Percentiles rank a stretch among this genome's conserved stretches.
Conservation (phyloP, 1,140 invertebrate species). For the Palaemon carinicauda region DNA sequence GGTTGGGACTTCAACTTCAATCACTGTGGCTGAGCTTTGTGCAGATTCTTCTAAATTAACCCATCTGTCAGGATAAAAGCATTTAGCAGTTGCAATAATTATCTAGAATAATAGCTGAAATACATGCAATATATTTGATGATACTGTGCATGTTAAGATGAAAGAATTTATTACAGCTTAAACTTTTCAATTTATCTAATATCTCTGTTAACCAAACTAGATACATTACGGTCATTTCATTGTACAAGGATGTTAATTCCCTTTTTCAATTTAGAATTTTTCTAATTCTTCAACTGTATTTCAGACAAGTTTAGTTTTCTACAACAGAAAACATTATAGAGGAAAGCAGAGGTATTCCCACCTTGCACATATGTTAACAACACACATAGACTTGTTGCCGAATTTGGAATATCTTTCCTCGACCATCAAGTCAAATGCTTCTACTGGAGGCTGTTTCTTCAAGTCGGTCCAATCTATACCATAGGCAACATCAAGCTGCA, state of each 20-base stretch:
- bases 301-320: too few species aligned
- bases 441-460: conserved; percentile 66
- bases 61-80: conserved; percentile 70
- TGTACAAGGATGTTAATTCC: too few species aligned
- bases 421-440: conserved; percentile 67
- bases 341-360: background rate
- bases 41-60: conserved; percentile 77
- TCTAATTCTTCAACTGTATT: too few species aligned
- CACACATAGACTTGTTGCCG: conserved; percentile 70
- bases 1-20: conserved; percentile 71
- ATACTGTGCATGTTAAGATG: too few species aligned
- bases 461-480: conserved; percentile 70
- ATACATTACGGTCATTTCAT: too few species aligned
- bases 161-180: too few species aligned
- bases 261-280: too few species aligned
- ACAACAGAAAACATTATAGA: background rate
- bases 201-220: too few species aligned
- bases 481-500: conserved; percentile 70
- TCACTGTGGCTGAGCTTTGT: conserved; percentile 68
- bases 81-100: background rate
- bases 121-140: too few species aligned
- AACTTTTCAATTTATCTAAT: too few species aligned
- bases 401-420: conserved; percentile 65
- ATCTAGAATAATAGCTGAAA: background rate
- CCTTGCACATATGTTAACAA: conserved; percentile 67